A percentile compares a stretch with the other conserved stretches of the same genome.
Evolutionary conservation across 2,888 invertebrate genomes (phyloP).

Genomic region (Melipona bicolor): DNA sequence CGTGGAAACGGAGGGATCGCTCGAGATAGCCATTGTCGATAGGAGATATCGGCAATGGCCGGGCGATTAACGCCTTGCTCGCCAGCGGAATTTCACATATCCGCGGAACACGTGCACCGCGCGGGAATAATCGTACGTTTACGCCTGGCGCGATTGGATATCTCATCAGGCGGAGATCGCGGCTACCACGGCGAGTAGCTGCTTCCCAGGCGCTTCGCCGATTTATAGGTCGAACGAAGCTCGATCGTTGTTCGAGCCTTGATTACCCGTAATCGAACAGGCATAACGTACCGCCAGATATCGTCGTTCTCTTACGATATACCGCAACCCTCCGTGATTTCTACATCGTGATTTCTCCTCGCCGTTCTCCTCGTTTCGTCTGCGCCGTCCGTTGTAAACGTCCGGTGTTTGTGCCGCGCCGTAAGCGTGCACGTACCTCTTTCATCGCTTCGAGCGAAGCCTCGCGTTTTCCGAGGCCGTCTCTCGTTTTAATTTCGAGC

Average conservation of each 20-base stretch:
- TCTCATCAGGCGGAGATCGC: constrained; percentile 69
- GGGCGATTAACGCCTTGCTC: constrained; percentile 50
- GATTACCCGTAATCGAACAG: constrained; percentile 71
- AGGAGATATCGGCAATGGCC: constrained; percentile 9
- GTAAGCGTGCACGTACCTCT: background rate
- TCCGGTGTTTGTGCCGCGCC: constrained; percentile 42
- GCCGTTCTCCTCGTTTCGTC: background rate
- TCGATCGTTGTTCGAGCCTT: constrained; percentile 65
- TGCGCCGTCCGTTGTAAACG: constrained; percentile 18
- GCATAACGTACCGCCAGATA: constrained; percentile 68
- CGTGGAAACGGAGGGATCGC: background rate
- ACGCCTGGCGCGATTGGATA: constrained; percentile 71
- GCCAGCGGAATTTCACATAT: constrained; percentile 52
- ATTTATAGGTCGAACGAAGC: constrained; percentile 77
- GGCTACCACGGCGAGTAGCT: constrained; percentile 1
- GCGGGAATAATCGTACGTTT: constrained; percentile 68
- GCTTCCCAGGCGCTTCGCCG: constrained; percentile 57
- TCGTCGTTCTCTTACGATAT: constrained; percentile 49
- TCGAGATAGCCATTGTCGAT: background rate
- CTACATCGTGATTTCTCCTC: background rate
- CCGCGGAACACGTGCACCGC: constrained; percentile 52
- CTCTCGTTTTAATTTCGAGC: constrained; percentile 12
- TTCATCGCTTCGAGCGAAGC: background rate
- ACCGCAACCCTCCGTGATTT: constrained; percentile 1
- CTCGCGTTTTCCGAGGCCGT: constrained; percentile 11